Evolutionary conservation across 1,140 invertebrate genomes (phyloP), one percentile per base, ranked within the genome.

Genomic region (Zaprionus vittiger): DNA sequence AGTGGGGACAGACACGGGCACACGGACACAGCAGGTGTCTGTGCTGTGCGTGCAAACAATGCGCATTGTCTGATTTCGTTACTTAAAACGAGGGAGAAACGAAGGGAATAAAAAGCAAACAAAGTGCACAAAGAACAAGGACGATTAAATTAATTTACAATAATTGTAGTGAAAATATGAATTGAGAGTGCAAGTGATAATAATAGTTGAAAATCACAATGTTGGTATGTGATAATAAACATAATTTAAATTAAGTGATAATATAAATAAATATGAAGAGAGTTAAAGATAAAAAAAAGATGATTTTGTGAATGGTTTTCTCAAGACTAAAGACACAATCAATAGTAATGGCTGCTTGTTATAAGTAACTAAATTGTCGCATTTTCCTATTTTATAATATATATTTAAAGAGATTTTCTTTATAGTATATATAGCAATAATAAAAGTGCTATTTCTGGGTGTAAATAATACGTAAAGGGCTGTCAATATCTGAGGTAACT

Each of bases 51-150:
- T 17, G 37, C 26, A 52, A 17, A 26, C 38, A 54, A 54, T 34
- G 61, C 44, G 47, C 15, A 49, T 31, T 49, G 14, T 47, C 41
- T 34, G 37, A 61, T 44, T 61, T 44, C 24, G 60, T 7, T 64
- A 14, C 61, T 9, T 6, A 37, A 34, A 63, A 12, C 7, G 31
- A 28, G n/a, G 7, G 2, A 44, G 38, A 26, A 26, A 24, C 11
- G 24, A 49, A 52, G 11, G 2, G 5, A 2, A 24, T 3, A 15
- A 17, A 49, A 24, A 22, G 11, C 5, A 22, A 4, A 22, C 20
- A 52, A 17, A 11, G n/a, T 47, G 41, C n/a, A 17, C n/a, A 47
- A 17, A 17, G 41, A 9, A 17, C 41, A 47, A n/a, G 41, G 9
- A 52, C 20, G 20, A 52, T 52, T 52, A 22, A 52, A 52, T 52